Evolutionary conservation across 1,140 invertebrate species (phyloP), one percentile per base, ranked within the genome.

Genomic region (Epicauta chinensis): DNA sequence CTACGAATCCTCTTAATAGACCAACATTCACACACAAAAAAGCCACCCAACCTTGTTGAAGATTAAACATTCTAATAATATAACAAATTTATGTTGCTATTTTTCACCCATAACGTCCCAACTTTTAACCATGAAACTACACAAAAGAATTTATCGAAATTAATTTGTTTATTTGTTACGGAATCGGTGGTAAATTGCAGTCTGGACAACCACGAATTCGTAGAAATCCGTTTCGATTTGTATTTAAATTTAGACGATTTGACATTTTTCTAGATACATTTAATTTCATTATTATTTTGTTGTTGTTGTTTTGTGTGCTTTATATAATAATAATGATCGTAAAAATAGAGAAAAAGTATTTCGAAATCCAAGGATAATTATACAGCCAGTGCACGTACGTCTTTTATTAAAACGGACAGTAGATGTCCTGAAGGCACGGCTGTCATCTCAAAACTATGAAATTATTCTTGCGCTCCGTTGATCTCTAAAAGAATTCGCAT

Each of bases 391-490:
- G 37, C 46, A 49, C 46, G 46, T 49, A 40, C 23, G 46, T 39
- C 46, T 49, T 49, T 49, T 49, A 49, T 49, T 49, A 49, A 57
- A 50, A 30, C 55, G 42, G 55, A 53, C 55, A 57, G 55, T 45
- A 40, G 11, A 39, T 45, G 41, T 53, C 55, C 55, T 36, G 41
- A 32, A 53, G 51, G 55, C 47, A 53, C 35, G 42, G 37, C 55
- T 46, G 55, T 50, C 55, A 57, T 57, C 55, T 57, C 55, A 53
- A 23, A 51, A 53, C 55, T 57, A 50, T 53, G 42, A 53, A 57
- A 53, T 53, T 57, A 53, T 53, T 57, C 55, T 53, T 49, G 43
- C 55, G 55, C 51, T 53, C 47, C 16, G 55, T 29, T 53, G 51
- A 40, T 44, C 42, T 44, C 42, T n/a, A 57, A 57, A 57, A 53